These are phyloP conservation scores for Machimus rusticus DNA, from an alignment of 2,888 invertebrate genomes.

Conservation along the genomic window DNA sequence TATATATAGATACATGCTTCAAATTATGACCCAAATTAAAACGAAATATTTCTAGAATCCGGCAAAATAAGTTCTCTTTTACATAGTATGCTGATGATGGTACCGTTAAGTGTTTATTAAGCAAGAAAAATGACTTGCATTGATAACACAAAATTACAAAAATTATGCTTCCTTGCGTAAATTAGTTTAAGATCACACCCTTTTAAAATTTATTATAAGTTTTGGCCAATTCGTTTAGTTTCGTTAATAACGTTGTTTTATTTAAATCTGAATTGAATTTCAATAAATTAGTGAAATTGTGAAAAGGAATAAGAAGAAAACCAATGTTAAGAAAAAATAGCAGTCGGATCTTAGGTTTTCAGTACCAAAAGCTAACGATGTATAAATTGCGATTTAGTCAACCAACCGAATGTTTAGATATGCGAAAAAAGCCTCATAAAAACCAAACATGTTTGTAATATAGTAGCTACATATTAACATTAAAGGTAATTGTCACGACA, in stretches of 20 bases:
- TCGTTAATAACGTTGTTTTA: neutral
- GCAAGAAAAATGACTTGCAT: too few species aligned
- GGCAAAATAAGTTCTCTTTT: too few species aligned
- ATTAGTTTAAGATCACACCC: too few species aligned
- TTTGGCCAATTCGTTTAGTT: neutral
- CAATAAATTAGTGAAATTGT: neutral
- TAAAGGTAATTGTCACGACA: constrained; percentile 7
- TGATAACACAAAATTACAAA: too few species aligned
- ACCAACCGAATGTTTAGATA: neutral
- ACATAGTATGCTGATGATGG: too few species aligned
- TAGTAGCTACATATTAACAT: constrained; percentile 5
- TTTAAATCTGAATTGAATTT: neutral
- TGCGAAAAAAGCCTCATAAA: neutral
- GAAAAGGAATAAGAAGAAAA: neutral
- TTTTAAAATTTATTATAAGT: neutral
- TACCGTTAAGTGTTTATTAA: too few species aligned
- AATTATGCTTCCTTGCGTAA: too few species aligned
- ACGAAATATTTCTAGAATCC: too few species aligned
- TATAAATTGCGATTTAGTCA: neutral
- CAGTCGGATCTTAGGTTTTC: neutral
- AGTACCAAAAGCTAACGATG: neutral
- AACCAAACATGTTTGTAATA: constrained; percentile 12
- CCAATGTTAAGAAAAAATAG: neutral
- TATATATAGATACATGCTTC: too few species aligned
- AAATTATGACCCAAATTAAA: too few species aligned